Base-by-base conservation (phyloP, 2,113 vertebrate genomes). In the Laterallus jamaicensis region DNA sequence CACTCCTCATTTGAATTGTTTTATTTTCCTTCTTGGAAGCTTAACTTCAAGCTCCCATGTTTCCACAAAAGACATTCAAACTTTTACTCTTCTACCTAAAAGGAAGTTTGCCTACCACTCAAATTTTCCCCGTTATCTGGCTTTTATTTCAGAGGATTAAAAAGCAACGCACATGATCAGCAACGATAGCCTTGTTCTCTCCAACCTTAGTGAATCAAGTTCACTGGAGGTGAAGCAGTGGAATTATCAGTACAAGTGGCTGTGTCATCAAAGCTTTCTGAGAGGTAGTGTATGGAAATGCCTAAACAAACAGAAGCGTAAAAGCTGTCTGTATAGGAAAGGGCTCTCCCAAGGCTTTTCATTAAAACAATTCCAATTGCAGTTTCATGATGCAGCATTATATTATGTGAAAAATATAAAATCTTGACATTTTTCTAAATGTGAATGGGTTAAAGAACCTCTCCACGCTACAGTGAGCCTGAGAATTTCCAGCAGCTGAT, bases 201-300 rank as follows among this genome's bases (percentile, higher is more conserved):
- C 89, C 97, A 97, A 96, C 97, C 97, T 97, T 79, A 83, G 96
- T 94, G 97, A 97, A 97, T 96, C 96, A 96, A 97, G 97, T 98
- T 98, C 92, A 95, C 96, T 86, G 96, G 97, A 98, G 97, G 98
- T 98, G 97, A 98, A 97, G 97, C 93, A 94, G 96, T 90, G 93
- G 96, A 98, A 98, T 98, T 97, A 98, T 96, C 97, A 96, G 96
- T 96, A 97, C 96, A 98, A 98, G 97, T 97, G 96, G 90, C 97
- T 97, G 54, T 97, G 94, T 97, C 97, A 97, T 96, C 92, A 96
- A 94, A 97, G 95, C 91, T 96, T 96, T 97, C 95, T 89, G 94
- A 97, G 97, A 97, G 93, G 87, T 94, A 96, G 96, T 93, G 47
- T 95, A 97, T 79, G 95, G 94, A 98, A 97, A 98, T 94, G 91